Evolutionary conservation across 2,888 invertebrate genomes (phyloP).

Genomic region (Bellardia pandia): DNA sequence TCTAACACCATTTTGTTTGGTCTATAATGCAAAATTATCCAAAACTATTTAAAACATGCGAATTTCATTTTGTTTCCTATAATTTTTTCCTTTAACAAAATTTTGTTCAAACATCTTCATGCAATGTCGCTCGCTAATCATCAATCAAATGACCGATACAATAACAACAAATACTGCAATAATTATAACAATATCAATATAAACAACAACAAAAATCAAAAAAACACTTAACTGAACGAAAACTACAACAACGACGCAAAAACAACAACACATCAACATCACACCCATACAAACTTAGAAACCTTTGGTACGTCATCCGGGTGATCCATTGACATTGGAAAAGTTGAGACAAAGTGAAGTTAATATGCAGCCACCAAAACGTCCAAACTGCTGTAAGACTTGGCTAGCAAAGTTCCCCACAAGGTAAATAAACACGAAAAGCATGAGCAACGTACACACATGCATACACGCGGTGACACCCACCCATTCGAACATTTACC

Average conservation of each 20-base stretch:
- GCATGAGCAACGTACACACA: constrained; percentile 39
- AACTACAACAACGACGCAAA: constrained; percentile 24
- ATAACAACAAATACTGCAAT: constrained; percentile 55
- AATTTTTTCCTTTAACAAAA: constrained; percentile 32
- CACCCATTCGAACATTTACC: background rate
- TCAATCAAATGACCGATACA: constrained; percentile 67
- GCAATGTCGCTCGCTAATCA: constrained; percentile 56
- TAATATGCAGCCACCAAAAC: constrained; percentile 91
- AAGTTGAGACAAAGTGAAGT: constrained; percentile 96
- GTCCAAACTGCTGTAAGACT: constrained; percentile 95
- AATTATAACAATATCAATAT: background rate
- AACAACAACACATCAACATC: constrained; percentile 62
- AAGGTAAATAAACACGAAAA: constrained; percentile 84
- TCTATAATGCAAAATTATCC: background rate
- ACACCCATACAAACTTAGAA: constrained; percentile 86
- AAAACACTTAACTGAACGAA: constrained; percentile 55
- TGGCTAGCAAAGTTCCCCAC: constrained; percentile 98
- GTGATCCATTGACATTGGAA: constrained; percentile 90
- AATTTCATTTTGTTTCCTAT: constrained; percentile 55
- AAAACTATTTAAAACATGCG: constrained; percentile 75
- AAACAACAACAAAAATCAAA: constrained; percentile 42
- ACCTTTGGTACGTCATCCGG: constrained; percentile 93
- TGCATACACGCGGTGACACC: constrained; percentile 41
- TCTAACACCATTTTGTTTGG: background rate
- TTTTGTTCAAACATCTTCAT: constrained; percentile 52